phyloP scores from a whole-genome alignment of 2,797 vertebrate genomes.

The Myoxocephalus aenaeus region DNA sequence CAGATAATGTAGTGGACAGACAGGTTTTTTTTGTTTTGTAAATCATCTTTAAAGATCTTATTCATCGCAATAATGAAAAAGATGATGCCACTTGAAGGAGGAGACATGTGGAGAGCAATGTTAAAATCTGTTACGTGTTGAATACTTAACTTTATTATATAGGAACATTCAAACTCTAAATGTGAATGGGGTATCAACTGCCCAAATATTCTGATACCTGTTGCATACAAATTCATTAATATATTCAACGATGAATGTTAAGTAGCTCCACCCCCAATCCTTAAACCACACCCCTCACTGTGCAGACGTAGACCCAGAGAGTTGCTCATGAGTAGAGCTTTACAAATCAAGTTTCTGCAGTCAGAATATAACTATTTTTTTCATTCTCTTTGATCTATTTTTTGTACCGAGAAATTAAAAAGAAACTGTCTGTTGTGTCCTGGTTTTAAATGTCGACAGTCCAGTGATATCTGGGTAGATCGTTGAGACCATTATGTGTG shows the following conservation, averaged over 20 bases:
- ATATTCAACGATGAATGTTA: slow-evolving; percentile 78
- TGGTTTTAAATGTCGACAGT: slow-evolving; percentile 62
- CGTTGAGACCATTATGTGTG: slow-evolving; percentile 53
- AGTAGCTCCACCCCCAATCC: slow-evolving; percentile 80
- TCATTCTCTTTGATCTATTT: slow-evolving; percentile 75
- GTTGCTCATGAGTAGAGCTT: slow-evolving; percentile 71
- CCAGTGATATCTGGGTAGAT: slow-evolving; percentile 54
- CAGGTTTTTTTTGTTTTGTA: slow-evolving; percentile 89
- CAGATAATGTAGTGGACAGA: slow-evolving; percentile 90
- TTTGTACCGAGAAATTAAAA: slow-evolving; percentile 67
- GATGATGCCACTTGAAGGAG: slow-evolving; percentile 86
- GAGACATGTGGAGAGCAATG: slow-evolving; percentile 14
- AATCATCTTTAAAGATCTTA: slow-evolving; percentile 94
- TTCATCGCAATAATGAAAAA: slow-evolving; percentile 97
- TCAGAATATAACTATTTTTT: slow-evolving; percentile 71
- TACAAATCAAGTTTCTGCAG: slow-evolving; percentile 57
- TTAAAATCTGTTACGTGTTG: slow-evolving; percentile 79
- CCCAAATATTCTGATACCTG: slow-evolving; percentile 75
- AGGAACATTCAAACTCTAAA: slow-evolving; percentile 81
- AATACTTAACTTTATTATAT: slow-evolving; percentile 65
- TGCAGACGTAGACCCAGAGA: slow-evolving; percentile 81
- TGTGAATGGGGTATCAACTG: slow-evolving; percentile 80
- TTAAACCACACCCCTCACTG: slow-evolving; percentile 87
- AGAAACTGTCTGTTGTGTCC: slow-evolving; percentile 44
- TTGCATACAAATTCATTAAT: slow-evolving; percentile 61